phyloP scores from a whole-genome alignment of 2,797 vertebrate genomes.

The Eupleurogrammus muticus region DNA sequence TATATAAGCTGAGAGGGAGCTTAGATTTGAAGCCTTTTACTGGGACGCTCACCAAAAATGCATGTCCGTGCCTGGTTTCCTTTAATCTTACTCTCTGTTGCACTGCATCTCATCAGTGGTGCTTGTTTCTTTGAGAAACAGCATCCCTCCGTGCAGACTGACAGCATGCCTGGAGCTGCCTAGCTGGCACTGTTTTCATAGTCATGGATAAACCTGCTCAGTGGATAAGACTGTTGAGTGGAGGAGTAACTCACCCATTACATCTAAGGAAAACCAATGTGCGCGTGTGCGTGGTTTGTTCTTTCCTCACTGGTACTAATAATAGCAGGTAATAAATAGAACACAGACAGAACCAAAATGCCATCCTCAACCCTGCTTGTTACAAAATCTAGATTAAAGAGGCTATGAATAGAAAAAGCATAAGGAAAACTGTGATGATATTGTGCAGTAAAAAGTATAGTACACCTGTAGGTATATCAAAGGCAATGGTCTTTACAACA shows the following conservation, averaged over 20 bases:
- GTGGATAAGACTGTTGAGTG: constrained; percentile 69
- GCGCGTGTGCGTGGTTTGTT: constrained; percentile 17
- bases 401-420: constrained; percentile 30
- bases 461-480: not conserved
- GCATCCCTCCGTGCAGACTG: constrained; percentile 36
- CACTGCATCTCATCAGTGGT: constrained; percentile 51
- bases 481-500: constrained; percentile 7
- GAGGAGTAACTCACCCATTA: constrained; percentile 78
- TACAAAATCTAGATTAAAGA: constrained; percentile 67
- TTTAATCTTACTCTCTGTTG: constrained; percentile 51
- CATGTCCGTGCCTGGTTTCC: constrained; percentile 45
- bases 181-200: constrained; percentile 48
- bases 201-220: constrained; percentile 70
- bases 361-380: constrained; percentile 56
- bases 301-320: constrained; percentile 62
- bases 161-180: constrained; percentile 41
- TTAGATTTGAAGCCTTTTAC: constrained; percentile 14
- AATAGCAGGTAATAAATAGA: constrained; percentile 80
- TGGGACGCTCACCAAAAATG: constrained; percentile 35
- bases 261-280: constrained; percentile 61
- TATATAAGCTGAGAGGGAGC: constrained; percentile 3
- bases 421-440: constrained; percentile 17
- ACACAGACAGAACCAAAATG: constrained; percentile 69
- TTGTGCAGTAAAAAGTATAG: constrained; percentile 14
- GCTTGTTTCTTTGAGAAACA: constrained; percentile 35